Conservation (phyloP, 2,888 invertebrate genomes). For the Aromia moschata region DNA sequence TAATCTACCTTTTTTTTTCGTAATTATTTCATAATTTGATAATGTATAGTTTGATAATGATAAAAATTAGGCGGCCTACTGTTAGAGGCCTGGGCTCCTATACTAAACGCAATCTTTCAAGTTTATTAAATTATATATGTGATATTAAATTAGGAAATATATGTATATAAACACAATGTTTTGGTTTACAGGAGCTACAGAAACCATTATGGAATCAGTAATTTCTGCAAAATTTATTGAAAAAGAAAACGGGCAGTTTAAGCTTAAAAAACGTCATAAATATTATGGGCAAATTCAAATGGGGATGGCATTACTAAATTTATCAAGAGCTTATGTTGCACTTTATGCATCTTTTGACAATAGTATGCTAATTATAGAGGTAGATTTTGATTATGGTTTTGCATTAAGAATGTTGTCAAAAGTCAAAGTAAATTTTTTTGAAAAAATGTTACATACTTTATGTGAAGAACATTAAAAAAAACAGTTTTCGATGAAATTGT, state of each 20-base stretch:
- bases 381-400: background rate
- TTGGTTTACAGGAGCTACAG: no score
- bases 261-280: conserved; percentile 18
- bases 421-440: background rate
- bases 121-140: no score
- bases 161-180: no score
- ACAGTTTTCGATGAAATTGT: no score
- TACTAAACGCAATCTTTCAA: no score
- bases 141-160: no score
- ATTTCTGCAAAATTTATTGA: conserved; percentile 17
- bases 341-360: background rate
- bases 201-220: no score
- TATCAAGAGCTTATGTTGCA: background rate
- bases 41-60: no score
- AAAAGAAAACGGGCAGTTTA: conserved; percentile 5
- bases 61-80: no score
- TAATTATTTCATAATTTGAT: no score
- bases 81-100: no score
- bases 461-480: background rate
- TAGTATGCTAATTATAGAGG: background rate
- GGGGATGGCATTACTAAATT: conserved; percentile 25
- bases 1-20: no score
- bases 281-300: conserved; percentile 28
- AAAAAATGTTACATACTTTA: background rate
- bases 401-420: background rate